Base-by-base conservation (phyloP, 2,888 invertebrate species). In the Lasioglossum lativentre region DNA sequence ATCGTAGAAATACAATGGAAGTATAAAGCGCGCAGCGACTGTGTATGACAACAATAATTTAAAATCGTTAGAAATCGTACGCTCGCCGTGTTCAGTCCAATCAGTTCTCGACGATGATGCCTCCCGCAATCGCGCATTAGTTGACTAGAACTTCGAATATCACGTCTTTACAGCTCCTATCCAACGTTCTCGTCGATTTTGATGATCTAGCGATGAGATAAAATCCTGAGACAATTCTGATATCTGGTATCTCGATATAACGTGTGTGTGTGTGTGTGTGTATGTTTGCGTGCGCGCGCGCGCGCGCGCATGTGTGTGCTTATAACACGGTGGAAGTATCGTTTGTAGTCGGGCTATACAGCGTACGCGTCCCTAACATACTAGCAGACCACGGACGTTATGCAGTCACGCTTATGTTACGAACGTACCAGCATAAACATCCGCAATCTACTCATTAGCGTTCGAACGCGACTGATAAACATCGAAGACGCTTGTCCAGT, bases 61-160 rank as follows among this genome's bases (percentile, higher is more conserved):
- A 30, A 75, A 70, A 76, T 75, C 40, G 56, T 78, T 76, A 77
- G 45, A 84, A 84, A 71, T 77, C 66, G 78, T 63, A 71, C 73
- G 40, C 52, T 73, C 68, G 70, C 77, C 68, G 56, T 52, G 59
- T 85, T 59, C 66, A 75, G 70, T 70, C 34, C 45, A n/a, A 52
- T 14, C 16, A 23, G 59, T 30, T 75, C 75, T 59, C 63, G 34
- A 77, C 63, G 63, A 63, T 63, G 34, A 19, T 23, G 38, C 34
- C 34, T 45, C 59, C 73, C 78, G 66, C 75, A 81, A 71, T 74
- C 76, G 68, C 74, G 75, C 68, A 74, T 85, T 80, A 82, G 72
- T 74, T 89, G 89, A 89, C 89, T 89, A 89, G 89, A 89, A 88
- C 89, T 86, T 84, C 66, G 83, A 86, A 86, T 83, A 89, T 89